Evolutionary conservation across 92 coral and sea anemone species (phyloP), one percentile per base, ranked within the genome.

Genomic region (Porites lobata): DNA sequence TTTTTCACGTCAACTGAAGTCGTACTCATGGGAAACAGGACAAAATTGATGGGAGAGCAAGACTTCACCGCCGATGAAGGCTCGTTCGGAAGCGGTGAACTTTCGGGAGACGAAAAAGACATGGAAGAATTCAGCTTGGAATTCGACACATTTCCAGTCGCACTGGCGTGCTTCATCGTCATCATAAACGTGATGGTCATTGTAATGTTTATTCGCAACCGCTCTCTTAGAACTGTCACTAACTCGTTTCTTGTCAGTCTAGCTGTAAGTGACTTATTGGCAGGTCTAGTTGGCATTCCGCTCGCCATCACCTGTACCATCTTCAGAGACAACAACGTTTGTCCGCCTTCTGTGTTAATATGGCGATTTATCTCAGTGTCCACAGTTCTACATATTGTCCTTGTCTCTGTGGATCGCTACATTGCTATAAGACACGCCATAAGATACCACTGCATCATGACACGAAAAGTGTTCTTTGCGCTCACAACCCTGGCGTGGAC

Each of bases 211-310:
- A 32, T 77, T 57, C 80, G 82, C n/a, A 83, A 91, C 57, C 85
- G 94, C n/a, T 50, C 90, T 21, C 87, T 93, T 12, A 65, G 83
- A 51, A 87, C 83, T 26, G 89, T 75, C 61, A 87, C 87, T 8
- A 93, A 93, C 88, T 78, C 82, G 11, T 73, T 93, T 26, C 88
- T 93, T 18, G 76, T 77, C 14, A 93, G 96, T 69, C 79, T 93
- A 1, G 91, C 96, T 8, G 64, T 61, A 0, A 91, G 94, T 11
- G 96, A 93, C 62, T 65, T 77, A 57, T 83, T 93, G 22, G 90
- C 96, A 22, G 96, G 94, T 8, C 76, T 91, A 24, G 66, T 76
- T 6, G 88, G 95, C 22, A 87, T 93, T 24, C 96, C 96, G 15
- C 32, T 84, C 38, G 15, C 21, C 66, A 50, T 93, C 15, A 79